Evolutionary conservation across 1,140 invertebrate species (phyloP).

Genomic region (Lordiphosa mommai): DNA sequence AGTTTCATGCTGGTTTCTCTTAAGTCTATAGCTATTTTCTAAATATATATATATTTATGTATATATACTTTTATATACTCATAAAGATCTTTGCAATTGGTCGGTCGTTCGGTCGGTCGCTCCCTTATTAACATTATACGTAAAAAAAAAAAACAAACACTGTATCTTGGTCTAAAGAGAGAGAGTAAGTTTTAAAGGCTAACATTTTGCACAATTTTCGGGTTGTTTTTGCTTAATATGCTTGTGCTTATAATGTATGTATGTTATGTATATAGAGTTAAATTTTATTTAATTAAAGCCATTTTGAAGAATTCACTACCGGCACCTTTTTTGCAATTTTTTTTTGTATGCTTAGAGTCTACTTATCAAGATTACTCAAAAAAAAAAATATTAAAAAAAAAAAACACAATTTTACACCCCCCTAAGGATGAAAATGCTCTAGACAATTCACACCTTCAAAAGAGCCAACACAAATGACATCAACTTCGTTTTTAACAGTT

Average conservation of each 20-base stretch:
- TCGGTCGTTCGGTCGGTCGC: conserved; percentile 77
- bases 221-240: not conserved
- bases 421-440: too few species aligned
- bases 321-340: conserved; percentile 39
- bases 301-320: conserved; percentile 75
- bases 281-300: conserved; percentile 74
- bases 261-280: conserved; percentile 22
- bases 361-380: conserved; percentile 32
- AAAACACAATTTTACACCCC: conserved; percentile 3
- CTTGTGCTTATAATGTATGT: conserved; percentile 10
- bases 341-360: conserved; percentile 14
- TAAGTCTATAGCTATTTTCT: conserved; percentile 20
- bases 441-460: too few species aligned
- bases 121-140: conserved; percentile 29
- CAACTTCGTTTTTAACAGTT: too few species aligned
- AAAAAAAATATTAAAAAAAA: conserved; percentile 13
- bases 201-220: conserved; percentile 8
- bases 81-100: conserved; percentile 63
- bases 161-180: conserved; percentile 31
- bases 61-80: conserved; percentile 26
- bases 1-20: not conserved
- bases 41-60: conserved; percentile 15
- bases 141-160: conserved; percentile 38
- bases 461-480: too few species aligned
- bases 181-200: conserved; percentile 37